Conservation (phyloP, 2,888 invertebrate species). For the Pycnomerus fuliginosus region DNA sequence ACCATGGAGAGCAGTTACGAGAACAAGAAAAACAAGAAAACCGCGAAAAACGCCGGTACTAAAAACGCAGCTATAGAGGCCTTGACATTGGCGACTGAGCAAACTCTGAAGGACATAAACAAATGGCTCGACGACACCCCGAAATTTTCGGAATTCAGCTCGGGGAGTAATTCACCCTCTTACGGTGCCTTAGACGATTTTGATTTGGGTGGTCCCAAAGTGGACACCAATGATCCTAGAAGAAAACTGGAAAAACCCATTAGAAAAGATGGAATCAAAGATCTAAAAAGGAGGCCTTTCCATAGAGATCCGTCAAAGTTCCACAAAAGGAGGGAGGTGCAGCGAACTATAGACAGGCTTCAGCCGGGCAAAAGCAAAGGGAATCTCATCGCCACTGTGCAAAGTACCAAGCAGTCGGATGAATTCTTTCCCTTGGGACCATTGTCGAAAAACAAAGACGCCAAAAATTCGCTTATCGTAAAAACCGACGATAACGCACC, state of each 20-base stretch:
- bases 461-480: constrained; percentile 58
- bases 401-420: constrained; percentile 58
- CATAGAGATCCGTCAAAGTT: constrained; percentile 47
- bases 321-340: constrained; percentile 64
- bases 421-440: constrained; percentile 59
- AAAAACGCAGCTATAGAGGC: constrained; percentile 57
- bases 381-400: constrained; percentile 72
- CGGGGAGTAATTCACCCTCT: constrained; percentile 75
- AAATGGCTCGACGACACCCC: constrained; percentile 88
- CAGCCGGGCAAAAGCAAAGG: constrained; percentile 89
- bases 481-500: constrained; percentile 71
- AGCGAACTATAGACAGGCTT: constrained; percentile 78
- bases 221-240: constrained; percentile 43
- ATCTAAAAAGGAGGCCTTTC: constrained; percentile 56
- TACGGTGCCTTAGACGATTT: constrained; percentile 60
- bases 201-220: constrained; percentile 34
- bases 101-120: constrained; percentile 82
- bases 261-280: constrained; percentile 49
- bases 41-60: constrained; percentile 32
- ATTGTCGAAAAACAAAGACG: constrained; percentile 60
- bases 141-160: constrained; percentile 71
- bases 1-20: constrained; percentile 40
- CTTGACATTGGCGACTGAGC: constrained; percentile 69
- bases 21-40: constrained; percentile 36
- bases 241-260: constrained; percentile 53